Evolutionary conservation across 2,113 vertebrate species (phyloP), one percentile per base, ranked within the genome.

Genomic region (Chionodraco myersi): DNA sequence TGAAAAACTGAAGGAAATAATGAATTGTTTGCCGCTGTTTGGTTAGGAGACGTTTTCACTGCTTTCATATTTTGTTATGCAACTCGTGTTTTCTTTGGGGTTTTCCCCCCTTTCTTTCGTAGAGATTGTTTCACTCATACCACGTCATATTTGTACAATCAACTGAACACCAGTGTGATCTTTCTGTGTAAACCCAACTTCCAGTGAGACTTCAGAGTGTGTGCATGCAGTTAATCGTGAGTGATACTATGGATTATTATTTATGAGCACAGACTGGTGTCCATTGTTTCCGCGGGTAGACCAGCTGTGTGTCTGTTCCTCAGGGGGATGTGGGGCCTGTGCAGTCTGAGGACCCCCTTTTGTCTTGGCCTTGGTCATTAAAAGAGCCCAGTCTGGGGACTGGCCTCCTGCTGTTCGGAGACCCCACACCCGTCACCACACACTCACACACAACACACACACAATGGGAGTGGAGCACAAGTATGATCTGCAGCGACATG

Each of bases 231-330:
- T 12, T 71, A 21, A 64, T 34, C 21, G 0, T 8, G 23, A 34
- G 30, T 68, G 59, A 63, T 65, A 45, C 45, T 56, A 1, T 10
- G 6, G 60, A 57, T 54, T 53, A 48, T 64, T 81, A 77, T 86
- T 75, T 52, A 68, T 82, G 79, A 90, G 78, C 47, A 12, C 6
- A 14, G 13, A 49, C 10, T 30, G 16, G 62, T 30, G 61, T 57
- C 72, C 59, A 82, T 78, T 82, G 80, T 80, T 47, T 80, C 63
- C 65, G 36, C 3, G 4, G 67, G 63, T 59, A 18, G 72, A 72
- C 49, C 83, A 85, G 74, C 81, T 86, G 82, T 76, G 74, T 59
- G 34, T 76, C 64, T 78, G 71, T 64, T 48, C 56, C 73, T 56
- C 66, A 72, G 48, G 26, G 52, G 52, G 58, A 75, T 30, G 7